Conservation (phyloP, 2,797 vertebrate genomes). For the Hypotaenidia philippensis region DNA sequence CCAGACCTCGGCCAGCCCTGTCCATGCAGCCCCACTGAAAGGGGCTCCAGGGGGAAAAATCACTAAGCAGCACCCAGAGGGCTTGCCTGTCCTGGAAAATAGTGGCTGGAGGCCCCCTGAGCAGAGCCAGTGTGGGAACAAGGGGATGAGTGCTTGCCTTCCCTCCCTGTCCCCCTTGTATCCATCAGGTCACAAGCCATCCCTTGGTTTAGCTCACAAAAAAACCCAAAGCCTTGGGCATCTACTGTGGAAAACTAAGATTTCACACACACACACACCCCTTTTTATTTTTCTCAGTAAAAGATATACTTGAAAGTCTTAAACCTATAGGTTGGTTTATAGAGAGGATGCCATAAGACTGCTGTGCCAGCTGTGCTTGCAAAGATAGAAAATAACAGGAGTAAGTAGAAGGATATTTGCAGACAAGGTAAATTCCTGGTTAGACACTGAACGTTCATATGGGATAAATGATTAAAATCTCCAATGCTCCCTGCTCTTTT, state of each 20-base stretch:
- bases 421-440: neutral
- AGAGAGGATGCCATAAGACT: neutral
- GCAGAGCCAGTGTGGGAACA: rapidly evolving
- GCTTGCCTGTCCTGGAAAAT: neutral
- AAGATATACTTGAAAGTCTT: neutral
- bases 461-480: neutral
- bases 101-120: neutral
- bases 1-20: neutral
- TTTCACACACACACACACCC: neutral
- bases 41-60: neutral
- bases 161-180: neutral
- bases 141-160: neutral
- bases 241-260: neutral
- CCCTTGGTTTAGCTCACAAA: neutral
- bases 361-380: neutral
- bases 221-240: neutral
- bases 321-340: neutral
- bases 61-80: neutral
- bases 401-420: neutral
- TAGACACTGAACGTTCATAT: neutral
- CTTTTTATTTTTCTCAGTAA: neutral
- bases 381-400: neutral
- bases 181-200: neutral
- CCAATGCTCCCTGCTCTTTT: neutral
- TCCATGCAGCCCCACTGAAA: neutral